Percentiles rank a stretch among this genome's conserved stretches.
phyloP scores from a whole-genome alignment of 2,113 vertebrate genomes.

The Euleptes europaea region DNA sequence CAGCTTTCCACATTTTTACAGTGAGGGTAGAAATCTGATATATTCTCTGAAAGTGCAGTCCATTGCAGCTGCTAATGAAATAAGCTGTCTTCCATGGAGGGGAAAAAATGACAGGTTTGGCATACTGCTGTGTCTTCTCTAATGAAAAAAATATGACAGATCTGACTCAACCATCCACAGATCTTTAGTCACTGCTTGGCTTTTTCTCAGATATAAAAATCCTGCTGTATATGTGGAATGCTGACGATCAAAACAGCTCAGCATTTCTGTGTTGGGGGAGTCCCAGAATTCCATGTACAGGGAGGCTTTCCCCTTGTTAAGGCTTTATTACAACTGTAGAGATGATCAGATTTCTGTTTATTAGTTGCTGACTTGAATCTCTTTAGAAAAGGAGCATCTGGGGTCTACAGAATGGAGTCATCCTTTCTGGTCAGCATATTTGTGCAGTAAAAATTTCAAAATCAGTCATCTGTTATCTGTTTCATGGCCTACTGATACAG shows the following conservation, averaged over 20 bases:
- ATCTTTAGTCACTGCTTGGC: slow-evolving; percentile 18
- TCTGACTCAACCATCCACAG: slow-evolving; percentile 20
- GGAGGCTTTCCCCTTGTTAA: fast-evolving
- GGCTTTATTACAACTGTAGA: background rate
- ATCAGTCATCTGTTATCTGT: background rate
- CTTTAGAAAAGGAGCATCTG: background rate
- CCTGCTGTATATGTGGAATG: background rate
- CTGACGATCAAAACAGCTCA: background rate
- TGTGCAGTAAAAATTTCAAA: slow-evolving; percentile 3
- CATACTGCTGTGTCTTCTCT: slow-evolving; percentile 15
- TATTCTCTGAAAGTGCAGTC: background rate
- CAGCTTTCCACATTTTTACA: background rate
- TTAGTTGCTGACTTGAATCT: background rate
- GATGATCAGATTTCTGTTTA: slow-evolving; percentile 5
- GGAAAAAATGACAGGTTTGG: slow-evolving; percentile 17
- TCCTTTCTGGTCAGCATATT: background rate
- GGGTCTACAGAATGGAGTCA: background rate
- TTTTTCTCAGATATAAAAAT: slow-evolving; percentile 21
- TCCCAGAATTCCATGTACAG: fast-evolving
- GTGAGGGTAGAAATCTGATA: background rate
- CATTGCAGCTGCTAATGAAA: background rate
- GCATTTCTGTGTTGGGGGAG: background rate
- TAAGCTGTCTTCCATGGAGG: background rate
- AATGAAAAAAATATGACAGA: slow-evolving; percentile 22
- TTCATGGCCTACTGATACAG: background rate